phyloP scores from a whole-genome alignment of 2,797 vertebrate genomes.

The Argentina silus region DNA sequence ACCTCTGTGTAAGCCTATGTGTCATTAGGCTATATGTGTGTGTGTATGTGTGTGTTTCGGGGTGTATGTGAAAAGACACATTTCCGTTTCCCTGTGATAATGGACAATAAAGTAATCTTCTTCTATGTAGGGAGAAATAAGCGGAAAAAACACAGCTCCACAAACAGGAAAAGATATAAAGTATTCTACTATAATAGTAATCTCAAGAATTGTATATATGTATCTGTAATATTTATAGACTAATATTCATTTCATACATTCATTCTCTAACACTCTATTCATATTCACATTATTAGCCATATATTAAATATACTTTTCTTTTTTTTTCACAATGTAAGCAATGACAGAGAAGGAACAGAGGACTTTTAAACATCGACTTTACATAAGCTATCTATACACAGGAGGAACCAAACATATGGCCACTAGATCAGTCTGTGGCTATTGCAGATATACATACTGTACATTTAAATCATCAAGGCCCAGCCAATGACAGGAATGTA shows the following conservation, averaged over 20 bases:
- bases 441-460: slow-evolving; percentile 70
- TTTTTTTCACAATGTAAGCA: slow-evolving; percentile 70
- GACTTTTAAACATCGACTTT: slow-evolving; percentile 49
- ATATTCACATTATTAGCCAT: slow-evolving; percentile 83
- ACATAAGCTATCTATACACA: slow-evolving; percentile 57
- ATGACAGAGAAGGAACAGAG: slow-evolving; percentile 53
- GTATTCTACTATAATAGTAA: slow-evolving; percentile 72
- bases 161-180: slow-evolving; percentile 77
- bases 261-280: slow-evolving; percentile 84
- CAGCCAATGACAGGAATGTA: slow-evolving; percentile 62
- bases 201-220: slow-evolving; percentile 75
- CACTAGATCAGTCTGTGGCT: slow-evolving; percentile 57
- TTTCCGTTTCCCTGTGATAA: too few species aligned
- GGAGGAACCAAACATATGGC: slow-evolving; percentile 49
- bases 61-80: too few species aligned
- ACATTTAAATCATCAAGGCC: slow-evolving; percentile 55
- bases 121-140: slow-evolving; percentile 33
- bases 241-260: slow-evolving; percentile 83
- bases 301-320: slow-evolving; percentile 70
- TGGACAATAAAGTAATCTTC: too few species aligned
- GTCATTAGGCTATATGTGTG: too few species aligned
- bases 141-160: slow-evolving; percentile 65
- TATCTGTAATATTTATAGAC: slow-evolving; percentile 72
- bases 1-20: too few species aligned
- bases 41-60: too few species aligned